These are phyloP conservation scores for Oryzias melastigma DNA, from an alignment of 2,113 vertebrate species.

Conservation along the genomic window DNA sequence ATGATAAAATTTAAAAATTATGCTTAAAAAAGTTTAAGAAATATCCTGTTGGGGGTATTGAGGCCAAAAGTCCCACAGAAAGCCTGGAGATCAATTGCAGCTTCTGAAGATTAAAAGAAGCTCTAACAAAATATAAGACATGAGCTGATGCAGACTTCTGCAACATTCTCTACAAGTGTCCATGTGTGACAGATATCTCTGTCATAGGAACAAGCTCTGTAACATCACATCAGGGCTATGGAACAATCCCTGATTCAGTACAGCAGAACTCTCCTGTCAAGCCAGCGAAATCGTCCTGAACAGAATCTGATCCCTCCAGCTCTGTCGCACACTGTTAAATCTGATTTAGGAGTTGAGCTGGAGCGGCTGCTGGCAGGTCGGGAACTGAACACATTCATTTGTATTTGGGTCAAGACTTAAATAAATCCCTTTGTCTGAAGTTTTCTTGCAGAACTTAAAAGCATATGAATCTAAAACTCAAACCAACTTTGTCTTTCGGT, in stretches of 20 bases:
- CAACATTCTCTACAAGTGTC: no score
- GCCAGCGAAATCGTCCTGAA: slow-evolving; percentile 16
- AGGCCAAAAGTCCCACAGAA: no score
- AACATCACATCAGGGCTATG: neutral
- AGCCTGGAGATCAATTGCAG: no score
- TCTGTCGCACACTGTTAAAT: slow-evolving; percentile 12
- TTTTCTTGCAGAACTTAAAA: slow-evolving; percentile 5
- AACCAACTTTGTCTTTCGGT: no score
- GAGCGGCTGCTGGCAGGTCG: slow-evolving; percentile 2
- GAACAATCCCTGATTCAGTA: neutral
- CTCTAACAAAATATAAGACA: no score
- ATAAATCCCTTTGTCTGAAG: slow-evolving; percentile 12
- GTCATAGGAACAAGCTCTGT: slow-evolving; percentile 32
- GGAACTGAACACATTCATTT: slow-evolving; percentile 8
- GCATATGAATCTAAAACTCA: neutral
- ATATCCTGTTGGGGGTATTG: no score
- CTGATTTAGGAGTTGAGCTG: neutral
- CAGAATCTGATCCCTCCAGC: slow-evolving; percentile 12
- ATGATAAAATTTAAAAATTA: no score
- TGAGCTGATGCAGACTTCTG: no score
- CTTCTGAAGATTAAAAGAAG: no score
- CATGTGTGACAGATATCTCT: slow-evolving; percentile 17
- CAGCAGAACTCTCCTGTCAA: slow-evolving; percentile 14
- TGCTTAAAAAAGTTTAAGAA: no score
- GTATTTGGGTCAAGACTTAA: slow-evolving; percentile 26